These are phyloP conservation scores for Gambelia wislizenii DNA, from an alignment of 2,797 vertebrate species.

Conservation along the genomic window DNA sequence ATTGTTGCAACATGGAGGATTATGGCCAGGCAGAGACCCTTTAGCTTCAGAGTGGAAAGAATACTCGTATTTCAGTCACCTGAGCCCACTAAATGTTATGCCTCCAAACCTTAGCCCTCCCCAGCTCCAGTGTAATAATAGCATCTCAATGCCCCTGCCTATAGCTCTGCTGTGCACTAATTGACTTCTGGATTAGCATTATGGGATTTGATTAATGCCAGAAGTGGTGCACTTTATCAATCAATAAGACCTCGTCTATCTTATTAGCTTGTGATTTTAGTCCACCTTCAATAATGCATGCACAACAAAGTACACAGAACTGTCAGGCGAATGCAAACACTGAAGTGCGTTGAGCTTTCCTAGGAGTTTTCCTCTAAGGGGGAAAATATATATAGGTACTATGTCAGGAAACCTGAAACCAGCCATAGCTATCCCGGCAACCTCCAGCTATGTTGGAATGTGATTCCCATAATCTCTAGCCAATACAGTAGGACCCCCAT, in stretches of 20 bases:
- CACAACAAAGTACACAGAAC: conserved; percentile 1
- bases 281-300: conserved; percentile 34
- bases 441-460: background rate
- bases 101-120: background rate
- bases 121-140: background rate
- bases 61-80: background rate
- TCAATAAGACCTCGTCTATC: conserved; percentile 36
- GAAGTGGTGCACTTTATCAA: conserved; percentile 39
- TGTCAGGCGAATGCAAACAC: background rate
- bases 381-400: no score
- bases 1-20: background rate
- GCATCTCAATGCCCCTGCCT: background rate
- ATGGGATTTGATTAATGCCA: conserved; percentile 28
- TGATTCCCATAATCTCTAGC: no score
- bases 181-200: conserved; percentile 23
- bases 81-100: background rate
- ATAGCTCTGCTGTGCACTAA: background rate
- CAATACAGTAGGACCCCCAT: no score
- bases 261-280: conserved; percentile 30
- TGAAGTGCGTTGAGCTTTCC: background rate
- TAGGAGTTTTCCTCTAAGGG: background rate
- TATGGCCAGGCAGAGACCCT: background rate
- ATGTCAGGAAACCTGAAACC: background rate
- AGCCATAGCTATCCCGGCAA: background rate
- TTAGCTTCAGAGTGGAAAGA: background rate